Evolutionary conservation across 2,113 vertebrate genomes (phyloP).

Genomic region (Dicrurus megarhynchus): DNA sequence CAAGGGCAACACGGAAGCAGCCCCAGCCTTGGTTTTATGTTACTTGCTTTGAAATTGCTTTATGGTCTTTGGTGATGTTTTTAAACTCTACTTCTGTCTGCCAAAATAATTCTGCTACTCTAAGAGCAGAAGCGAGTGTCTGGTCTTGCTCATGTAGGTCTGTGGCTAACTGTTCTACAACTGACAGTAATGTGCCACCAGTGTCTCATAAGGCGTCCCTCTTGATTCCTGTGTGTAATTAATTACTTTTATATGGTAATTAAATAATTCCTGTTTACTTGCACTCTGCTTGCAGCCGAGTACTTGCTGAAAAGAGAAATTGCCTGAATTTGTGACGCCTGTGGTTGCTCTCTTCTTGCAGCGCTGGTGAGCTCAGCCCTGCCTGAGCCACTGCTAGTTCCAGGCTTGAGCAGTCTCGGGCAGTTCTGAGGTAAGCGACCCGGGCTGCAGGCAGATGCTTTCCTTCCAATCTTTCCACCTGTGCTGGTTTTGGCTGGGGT

Average conservation of each 20-base stretch:
- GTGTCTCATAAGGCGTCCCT: background rate
- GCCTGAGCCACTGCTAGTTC: background rate
- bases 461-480: background rate
- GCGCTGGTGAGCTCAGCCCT: background rate
- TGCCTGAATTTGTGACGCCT: background rate
- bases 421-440: background rate
- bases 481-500: background rate
- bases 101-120: background rate
- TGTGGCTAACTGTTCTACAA: background rate
- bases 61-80: background rate
- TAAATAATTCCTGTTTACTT: slow-evolving; percentile 24
- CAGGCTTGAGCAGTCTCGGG: background rate
- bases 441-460: background rate
- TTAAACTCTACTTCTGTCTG: background rate
- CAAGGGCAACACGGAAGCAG: background rate
- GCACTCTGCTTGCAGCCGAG: background rate
- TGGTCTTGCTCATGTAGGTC: background rate
- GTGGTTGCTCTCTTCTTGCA: background rate
- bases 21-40: background rate
- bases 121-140: background rate
- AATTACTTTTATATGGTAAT: slow-evolving; percentile 27
- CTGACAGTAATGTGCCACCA: background rate
- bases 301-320: slow-evolving; percentile 14
- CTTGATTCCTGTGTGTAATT: background rate
- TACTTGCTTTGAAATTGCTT: background rate